phyloP scores from a whole-genome alignment of 2,797 vertebrate genomes.

The Pristis pectinata region DNA sequence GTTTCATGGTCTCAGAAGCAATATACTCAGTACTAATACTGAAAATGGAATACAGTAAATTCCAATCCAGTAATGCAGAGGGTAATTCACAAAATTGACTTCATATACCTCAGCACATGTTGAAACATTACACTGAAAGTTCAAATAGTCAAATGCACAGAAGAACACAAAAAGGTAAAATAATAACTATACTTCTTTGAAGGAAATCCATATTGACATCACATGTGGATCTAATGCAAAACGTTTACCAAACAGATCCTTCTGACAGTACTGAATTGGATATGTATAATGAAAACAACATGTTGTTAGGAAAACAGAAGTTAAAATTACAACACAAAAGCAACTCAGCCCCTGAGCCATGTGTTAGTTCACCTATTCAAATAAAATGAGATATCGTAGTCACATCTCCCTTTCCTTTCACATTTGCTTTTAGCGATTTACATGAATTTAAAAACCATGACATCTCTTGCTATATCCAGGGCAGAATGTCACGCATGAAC shows the following conservation, averaged over 20 bases:
- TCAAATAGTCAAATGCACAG: background rate
- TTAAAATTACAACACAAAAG: background rate
- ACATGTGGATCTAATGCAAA: background rate
- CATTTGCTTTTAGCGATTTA: background rate
- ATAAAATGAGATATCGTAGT: background rate
- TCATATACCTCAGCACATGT: background rate
- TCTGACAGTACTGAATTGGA: background rate
- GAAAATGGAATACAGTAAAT: background rate
- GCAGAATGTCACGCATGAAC: background rate
- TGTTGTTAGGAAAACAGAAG: background rate
- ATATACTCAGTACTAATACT: background rate
- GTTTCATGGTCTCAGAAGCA: background rate
- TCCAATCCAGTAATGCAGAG: background rate
- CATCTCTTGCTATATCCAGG: too few species aligned
- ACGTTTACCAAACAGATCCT: background rate
- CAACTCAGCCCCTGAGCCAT: background rate
- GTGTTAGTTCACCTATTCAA: background rate
- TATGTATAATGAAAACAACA: background rate
- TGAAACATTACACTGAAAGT: background rate
- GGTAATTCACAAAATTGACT: background rate
- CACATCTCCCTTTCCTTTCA: background rate
- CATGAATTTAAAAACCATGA: background rate
- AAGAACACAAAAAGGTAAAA: background rate
- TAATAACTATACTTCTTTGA: background rate
- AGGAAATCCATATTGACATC: background rate